Base-by-base conservation (phyloP, 2,113 vertebrate species). In the Neopipo cinnamomea region DNA sequence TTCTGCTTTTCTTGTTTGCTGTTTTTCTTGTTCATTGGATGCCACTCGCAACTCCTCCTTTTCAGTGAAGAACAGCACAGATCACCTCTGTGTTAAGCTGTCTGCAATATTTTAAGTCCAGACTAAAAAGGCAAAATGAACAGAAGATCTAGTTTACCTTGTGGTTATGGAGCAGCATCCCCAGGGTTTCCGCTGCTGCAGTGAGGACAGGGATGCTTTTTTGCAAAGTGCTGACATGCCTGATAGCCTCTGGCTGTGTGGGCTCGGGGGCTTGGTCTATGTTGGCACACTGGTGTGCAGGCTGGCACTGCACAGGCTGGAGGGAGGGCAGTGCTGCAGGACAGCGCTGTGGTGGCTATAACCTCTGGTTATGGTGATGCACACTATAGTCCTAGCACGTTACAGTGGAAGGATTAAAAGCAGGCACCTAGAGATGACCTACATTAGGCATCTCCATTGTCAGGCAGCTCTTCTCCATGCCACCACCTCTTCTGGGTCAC, bases 211-310 rank as follows among this genome's bases (percentile, higher is more conserved):
- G 5, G 37, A 47, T 28, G 35, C 8, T 31, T 42, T 37, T 47
- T 30, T 42, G 30, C 2, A 7, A 39, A 28, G 55, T 6, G 30
- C 93, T 58, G 71, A 24, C 55, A 77, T 90, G 53, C n/a, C 72
- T 75, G 61, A 9, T 37, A 35, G 20, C 33, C 56, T 75, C 33
- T 86, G 81, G 41, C 71, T 14, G 2, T 6, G n/a, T 20, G 74
- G 31, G 58, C 18, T 5, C 25, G 2, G 39, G 41, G 22, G 3
- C 5, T 55, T 0, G 0, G 8, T 46, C 47, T 59, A 59, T 1
- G 0, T 2, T 5, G 72, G 52, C 72, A 70, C 56, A 71, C 35
- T 2, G 0, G 9, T 8, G 52, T 35, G 39, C 56, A 49, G 75
- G 35, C 66, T 41, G 63, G 52, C 50, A 31, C 41, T 16, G 10